Conservation (phyloP, 2,888 invertebrate species). For the Ditula angustiorana region DNA sequence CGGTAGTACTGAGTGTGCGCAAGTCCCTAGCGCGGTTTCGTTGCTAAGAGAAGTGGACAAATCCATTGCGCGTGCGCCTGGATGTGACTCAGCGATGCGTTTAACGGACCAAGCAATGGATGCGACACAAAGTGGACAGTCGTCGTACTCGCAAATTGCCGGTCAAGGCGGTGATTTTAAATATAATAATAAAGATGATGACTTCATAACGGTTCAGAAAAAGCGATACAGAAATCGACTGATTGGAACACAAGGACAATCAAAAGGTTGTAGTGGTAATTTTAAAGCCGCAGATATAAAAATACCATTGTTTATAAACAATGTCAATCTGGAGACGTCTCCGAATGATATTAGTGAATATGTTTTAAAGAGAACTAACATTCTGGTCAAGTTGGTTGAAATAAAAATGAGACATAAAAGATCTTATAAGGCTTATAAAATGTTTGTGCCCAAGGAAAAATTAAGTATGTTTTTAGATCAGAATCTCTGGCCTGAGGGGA, state of each 20-base stretch:
- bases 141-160: neutral
- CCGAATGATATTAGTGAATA: neutral
- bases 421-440: constrained; percentile 39
- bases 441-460: constrained; percentile 36
- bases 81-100: neutral
- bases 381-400: neutral
- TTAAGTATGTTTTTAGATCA: constrained; percentile 31
- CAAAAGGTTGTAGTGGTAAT: neutral
- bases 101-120: neutral
- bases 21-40: neutral
- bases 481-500: constrained; percentile 42
- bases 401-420: constrained; percentile 28
- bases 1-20: neutral
- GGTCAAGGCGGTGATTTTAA: neutral
- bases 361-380: neutral
- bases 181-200: neutral
- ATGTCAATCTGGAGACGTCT: neutral
- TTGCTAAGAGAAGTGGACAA: neutral
- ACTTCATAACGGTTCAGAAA: neutral
- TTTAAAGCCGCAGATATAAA: constrained; percentile 7
- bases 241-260: constrained; percentile 3
- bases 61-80: neutral
- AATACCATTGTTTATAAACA: constrained; percentile 5
- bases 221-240: constrained; percentile 1
- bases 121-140: neutral